Base-by-base conservation (phyloP, 53 echinoderm and acorn worm genomes). In the Stichopus horrens region DNA sequence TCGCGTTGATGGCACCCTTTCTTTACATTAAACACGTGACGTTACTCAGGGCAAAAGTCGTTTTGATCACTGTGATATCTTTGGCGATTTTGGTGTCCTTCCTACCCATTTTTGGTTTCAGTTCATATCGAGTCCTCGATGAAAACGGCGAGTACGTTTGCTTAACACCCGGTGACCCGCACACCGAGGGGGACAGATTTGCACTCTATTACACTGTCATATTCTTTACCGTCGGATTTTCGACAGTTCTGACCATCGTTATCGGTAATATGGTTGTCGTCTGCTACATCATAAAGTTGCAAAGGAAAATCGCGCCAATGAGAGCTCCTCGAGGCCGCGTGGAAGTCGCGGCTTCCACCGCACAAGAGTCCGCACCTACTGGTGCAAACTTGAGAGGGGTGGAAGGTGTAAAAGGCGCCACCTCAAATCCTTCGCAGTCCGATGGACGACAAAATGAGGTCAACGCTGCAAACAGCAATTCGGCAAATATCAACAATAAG, bases 241-340 rank as follows among this genome's bases (percentile, higher is more conserved):
- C 90, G 6, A 90, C 92, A 16, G 76, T 92, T 1, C 54, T 90
- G 4, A 55, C 92, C 68, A 94, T 92, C 23, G 76, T 90, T 18
- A 57, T 78, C 53, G 90, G 90, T 23, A 94, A 94, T 86, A 21
- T 86, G 16, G 83, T 94, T 51, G 94, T 94, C 55, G 79, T 94
- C 20, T 79, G 71, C 76, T 83, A 85, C 19, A 75, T 93, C 5
- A 19, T 89, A 71, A 85, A 88, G 83, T 83, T 93, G 79, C 77
- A 88, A 23, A 86, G 77, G 73, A 90, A 78, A 19, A 58, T 77
- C 21, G 51, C 65, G 1, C 83, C 83, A 19, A 63, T 83, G 60
- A 63, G 63, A 21, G 83, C 83, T 10, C 83, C 58, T 5, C 21
- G 5, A 63, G 79, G 10, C 8, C 79, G 13, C 4, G 7, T 7